Percentiles rank a stretch among this genome's conserved stretches.
Conservation (phyloP, 2,797 vertebrate species). For the Geotrypetes seraphini region DNA sequence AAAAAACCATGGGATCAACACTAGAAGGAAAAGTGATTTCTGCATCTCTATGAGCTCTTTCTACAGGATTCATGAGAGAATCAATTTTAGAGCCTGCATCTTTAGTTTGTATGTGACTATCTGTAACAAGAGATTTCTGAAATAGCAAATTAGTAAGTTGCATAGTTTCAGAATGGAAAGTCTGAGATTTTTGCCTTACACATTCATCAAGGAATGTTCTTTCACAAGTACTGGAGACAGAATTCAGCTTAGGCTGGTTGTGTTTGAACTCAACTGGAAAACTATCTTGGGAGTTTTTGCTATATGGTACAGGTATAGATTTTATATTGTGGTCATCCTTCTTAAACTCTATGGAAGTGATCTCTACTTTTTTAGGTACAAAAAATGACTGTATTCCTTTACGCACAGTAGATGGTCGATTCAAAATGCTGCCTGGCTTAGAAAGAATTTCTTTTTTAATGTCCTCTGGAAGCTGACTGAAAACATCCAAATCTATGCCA, state of each 20-base stretch:
- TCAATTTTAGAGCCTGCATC: neutral
- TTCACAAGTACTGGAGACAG: neutral
- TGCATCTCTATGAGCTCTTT: neutral
- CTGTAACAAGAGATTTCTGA: neutral
- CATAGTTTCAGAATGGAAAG: neutral
- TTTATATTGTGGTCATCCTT: accelerated
- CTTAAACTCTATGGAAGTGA: neutral
- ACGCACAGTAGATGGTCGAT: neutral
- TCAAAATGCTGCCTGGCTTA: constrained; percentile 9
- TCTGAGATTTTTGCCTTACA: neutral
- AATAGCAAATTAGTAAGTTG: neutral
- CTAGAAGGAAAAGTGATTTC: constrained; percentile 44
- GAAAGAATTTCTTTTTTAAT: constrained; percentile 66
- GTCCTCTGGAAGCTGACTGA: constrained; percentile 65
- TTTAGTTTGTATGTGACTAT: neutral
- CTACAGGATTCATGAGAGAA: neutral
- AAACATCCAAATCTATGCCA: constrained; percentile 65
- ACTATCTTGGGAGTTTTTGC: neutral
- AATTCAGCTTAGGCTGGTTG: neutral
- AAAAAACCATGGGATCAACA: constrained; percentile 72
- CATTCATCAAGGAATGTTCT: neutral
- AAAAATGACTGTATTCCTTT: constrained; percentile 14
- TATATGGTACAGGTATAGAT: neutral
- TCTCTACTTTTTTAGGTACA: neutral
- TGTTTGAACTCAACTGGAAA: neutral